These are phyloP conservation scores for Scomber colias DNA, from an alignment of 2,113 vertebrate species.

Conservation along the genomic window DNA sequence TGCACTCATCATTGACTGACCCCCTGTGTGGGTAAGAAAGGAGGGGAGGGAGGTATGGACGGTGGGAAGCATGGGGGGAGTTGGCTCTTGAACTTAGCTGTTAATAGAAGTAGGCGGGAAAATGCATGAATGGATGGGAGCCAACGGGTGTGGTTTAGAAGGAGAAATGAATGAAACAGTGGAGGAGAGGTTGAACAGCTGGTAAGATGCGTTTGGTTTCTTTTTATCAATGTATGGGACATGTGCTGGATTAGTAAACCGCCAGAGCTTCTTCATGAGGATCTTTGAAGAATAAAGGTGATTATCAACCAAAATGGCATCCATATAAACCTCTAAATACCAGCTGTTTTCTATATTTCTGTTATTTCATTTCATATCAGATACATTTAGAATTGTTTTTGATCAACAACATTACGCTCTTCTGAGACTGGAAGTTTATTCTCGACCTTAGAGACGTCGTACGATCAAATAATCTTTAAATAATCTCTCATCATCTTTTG, in stretches of 20 bases:
- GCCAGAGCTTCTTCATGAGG: neutral
- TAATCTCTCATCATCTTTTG: too few species aligned
- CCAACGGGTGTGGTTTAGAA: neutral
- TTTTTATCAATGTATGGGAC: neutral
- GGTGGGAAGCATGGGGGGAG: neutral
- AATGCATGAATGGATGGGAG: neutral
- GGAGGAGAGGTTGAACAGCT: neutral
- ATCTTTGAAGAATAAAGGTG: too few species aligned
- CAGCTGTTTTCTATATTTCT: neutral
- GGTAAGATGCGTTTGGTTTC: neutral
- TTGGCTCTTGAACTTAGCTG: neutral
- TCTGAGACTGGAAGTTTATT: neutral
- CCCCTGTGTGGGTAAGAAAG: neutral
- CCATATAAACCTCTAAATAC: too few species aligned
- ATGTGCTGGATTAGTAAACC: neutral
- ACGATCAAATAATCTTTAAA: too few species aligned
- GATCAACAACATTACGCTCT: too few species aligned
- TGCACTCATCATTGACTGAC: neutral
- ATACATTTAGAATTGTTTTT: neutral
- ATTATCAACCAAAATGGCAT: too few species aligned
- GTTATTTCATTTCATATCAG: neutral
- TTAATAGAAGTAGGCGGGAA: neutral
- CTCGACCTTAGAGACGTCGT: neutral
- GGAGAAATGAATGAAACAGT: neutral
- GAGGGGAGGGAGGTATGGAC: neutral